phyloP scores from a whole-genome alignment of 2,888 invertebrate species.

The Perizoma flavofasciatum region DNA sequence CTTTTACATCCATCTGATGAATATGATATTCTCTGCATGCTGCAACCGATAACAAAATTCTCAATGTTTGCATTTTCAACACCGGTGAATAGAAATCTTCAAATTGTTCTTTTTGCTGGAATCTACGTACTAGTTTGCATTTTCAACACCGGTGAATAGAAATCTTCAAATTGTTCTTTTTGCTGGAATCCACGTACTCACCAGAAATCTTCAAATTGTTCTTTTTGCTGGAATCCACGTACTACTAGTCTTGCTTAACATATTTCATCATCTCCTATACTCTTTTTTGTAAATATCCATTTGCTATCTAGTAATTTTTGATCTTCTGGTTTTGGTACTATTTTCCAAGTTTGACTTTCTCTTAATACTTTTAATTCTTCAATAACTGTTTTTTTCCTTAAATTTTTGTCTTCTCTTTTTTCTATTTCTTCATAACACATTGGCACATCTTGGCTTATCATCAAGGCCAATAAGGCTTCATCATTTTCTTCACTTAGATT shows the following conservation, averaged over 20 bases:
- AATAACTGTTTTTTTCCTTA: too few species aligned
- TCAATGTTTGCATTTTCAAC: slow-evolving; percentile 11
- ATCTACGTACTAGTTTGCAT: too few species aligned
- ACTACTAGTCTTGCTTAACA: slow-evolving; percentile 11
- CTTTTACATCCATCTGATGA: slow-evolving; percentile 31
- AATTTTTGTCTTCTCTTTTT: too few species aligned
- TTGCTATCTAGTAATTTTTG: neutral
- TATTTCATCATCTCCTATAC: too few species aligned
- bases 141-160: slow-evolving; percentile 13
- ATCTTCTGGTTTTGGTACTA: too few species aligned
- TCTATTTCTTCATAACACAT: too few species aligned
- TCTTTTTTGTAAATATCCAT: slow-evolving; percentile 9
- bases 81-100: slow-evolving; percentile 18
- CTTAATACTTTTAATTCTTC: too few species aligned
- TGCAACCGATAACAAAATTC: slow-evolving; percentile 26
- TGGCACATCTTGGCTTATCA: too few species aligned
- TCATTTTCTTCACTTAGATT: neutral
- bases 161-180: slow-evolving; percentile 14
- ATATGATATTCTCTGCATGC: slow-evolving; percentile 10
- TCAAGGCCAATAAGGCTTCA: too few species aligned
- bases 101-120: slow-evolving; percentile 10
- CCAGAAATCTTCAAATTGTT: slow-evolving; percentile 14
- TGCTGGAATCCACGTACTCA: slow-evolving; percentile 10
- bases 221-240: slow-evolving; percentile 10
- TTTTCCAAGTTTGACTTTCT: too few species aligned